These are phyloP conservation scores for Temnothorax curvispinosus DNA, from an alignment of 1,140 invertebrate species.

Conservation along the genomic window DNA sequence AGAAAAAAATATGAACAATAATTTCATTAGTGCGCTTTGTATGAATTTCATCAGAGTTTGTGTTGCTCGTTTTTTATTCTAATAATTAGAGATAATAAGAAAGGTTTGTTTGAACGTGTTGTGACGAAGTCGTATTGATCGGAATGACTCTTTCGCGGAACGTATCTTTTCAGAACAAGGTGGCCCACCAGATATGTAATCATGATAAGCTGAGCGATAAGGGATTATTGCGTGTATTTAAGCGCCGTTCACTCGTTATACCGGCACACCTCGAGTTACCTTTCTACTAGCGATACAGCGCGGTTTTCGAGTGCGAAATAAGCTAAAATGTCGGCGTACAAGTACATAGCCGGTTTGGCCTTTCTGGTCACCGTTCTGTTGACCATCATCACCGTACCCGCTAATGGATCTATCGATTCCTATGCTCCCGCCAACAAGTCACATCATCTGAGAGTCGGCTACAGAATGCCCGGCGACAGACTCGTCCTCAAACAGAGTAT, in stretches of 20 bases:
- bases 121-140: not conserved
- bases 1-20: not conserved
- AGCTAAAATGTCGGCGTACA: conserved; percentile 48
- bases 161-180: conserved; percentile 46
- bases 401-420: not conserved
- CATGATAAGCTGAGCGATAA: conserved; percentile 70
- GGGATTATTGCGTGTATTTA: conserved; percentile 56
- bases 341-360: conserved; percentile 26
- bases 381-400: not conserved
- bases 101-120: too few relatives aligned
- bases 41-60: not conserved
- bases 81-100: not conserved
- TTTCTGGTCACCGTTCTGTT: conserved; percentile 1
- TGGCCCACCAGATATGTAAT: not conserved
- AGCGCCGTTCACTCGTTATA: not conserved
- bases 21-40: not conserved
- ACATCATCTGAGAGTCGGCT: conserved; percentile 78
- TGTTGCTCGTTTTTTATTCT: not conserved
- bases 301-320: not conserved
- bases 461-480: conserved; percentile 76
- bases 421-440: conserved; percentile 62
- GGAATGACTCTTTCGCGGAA: conserved; percentile 49
- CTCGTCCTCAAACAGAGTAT: conserved; percentile 68
- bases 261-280: not conserved
- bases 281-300: not conserved